Percentiles rank a stretch among this genome's conserved stretches.
These are phyloP conservation scores for Clarias magur DNA, from an alignment of 2,113 vertebrate genomes.

Conservation along the genomic window DNA sequence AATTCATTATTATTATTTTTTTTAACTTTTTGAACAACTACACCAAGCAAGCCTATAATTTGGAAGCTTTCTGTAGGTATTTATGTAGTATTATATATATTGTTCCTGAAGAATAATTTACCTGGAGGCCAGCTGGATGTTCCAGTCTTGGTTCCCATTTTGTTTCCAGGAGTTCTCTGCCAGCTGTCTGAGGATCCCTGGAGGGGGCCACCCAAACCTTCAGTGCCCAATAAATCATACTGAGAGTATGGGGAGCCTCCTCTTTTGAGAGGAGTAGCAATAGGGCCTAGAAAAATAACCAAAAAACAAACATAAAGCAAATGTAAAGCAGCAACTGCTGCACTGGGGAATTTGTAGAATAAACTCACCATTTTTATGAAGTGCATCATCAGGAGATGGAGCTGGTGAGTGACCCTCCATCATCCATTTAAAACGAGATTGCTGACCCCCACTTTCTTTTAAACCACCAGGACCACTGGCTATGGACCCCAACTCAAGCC, in stretches of 20 bases:
- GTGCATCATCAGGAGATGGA: conserved; percentile 85
- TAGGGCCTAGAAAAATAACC: conserved; percentile 18
- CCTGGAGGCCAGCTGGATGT: conserved; percentile 98
- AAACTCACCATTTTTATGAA: conserved; percentile 93
- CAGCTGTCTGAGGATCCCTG: conserved; percentile 89
- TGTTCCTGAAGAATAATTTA: conserved; percentile 57
- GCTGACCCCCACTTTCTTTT: conserved; percentile 84
- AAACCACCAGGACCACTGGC: conserved; percentile 74
- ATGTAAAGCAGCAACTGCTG: background rate
- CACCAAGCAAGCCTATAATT: background rate
- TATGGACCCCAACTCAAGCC: conserved; percentile 86
- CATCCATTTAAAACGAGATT: conserved; percentile 98
- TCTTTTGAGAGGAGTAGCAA: conserved; percentile 83
- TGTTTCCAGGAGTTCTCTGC: conserved; percentile 96
- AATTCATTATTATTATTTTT: background rate
- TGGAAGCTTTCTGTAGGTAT: background rate
- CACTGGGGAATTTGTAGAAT: background rate
- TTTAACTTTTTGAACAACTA: background rate
- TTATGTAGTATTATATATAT: background rate
- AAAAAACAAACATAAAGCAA: no score
- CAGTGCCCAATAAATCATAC: conserved; percentile 90
- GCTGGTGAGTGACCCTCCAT: conserved; percentile 93
- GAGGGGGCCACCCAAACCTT: conserved; percentile 78
- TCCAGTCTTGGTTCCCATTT: conserved; percentile 89
- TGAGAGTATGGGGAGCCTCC: conserved; percentile 92